Conservation (phyloP, 2,888 invertebrate species). For the Chymomyza amoena region DNA sequence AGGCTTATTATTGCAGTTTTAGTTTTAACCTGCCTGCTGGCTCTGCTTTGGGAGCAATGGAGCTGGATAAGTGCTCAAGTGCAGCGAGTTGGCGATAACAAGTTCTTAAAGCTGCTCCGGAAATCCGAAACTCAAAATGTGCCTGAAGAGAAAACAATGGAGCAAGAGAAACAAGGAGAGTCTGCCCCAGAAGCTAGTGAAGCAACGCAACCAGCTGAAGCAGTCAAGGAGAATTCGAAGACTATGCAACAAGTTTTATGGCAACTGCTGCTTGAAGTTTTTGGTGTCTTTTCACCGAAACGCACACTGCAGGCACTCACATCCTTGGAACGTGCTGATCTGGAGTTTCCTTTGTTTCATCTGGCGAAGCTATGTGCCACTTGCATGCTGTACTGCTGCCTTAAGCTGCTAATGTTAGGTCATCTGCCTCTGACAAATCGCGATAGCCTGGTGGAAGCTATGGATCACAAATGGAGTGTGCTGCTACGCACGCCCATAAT, state of each 20-base stretch:
- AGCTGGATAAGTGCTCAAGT: constrained; percentile 30
- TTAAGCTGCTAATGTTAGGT: constrained; percentile 84
- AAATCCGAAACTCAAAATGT: not conserved
- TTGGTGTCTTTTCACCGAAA: constrained; percentile 84
- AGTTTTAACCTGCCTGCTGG: constrained; percentile 24
- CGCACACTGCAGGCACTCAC: constrained; percentile 82
- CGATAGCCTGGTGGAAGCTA: constrained; percentile 77
- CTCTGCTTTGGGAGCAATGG: constrained; percentile 46
- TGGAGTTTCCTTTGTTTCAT: constrained; percentile 84
- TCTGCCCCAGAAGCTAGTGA: constrained; percentile 4
- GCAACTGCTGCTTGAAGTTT: constrained; percentile 45
- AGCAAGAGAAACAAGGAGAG: constrained; percentile 24
- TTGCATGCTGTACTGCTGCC: constrained; percentile 82
- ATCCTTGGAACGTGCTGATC: constrained; percentile 79
- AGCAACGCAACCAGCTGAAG: constrained; percentile 1
- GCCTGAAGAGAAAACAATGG: not conserved
- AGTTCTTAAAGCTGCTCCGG: constrained; percentile 12
- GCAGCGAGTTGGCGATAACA: not conserved
- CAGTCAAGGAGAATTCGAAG: not conserved
- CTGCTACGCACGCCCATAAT: constrained; percentile 83
- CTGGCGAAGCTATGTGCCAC: constrained; percentile 85
- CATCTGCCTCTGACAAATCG: constrained; percentile 84
- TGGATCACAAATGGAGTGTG: constrained; percentile 80
- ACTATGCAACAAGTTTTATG: constrained; percentile 1
- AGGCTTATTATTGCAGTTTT: not conserved